phyloP scores from a whole-genome alignment of 2,797 vertebrate genomes.

The Balearica regulorum region DNA sequence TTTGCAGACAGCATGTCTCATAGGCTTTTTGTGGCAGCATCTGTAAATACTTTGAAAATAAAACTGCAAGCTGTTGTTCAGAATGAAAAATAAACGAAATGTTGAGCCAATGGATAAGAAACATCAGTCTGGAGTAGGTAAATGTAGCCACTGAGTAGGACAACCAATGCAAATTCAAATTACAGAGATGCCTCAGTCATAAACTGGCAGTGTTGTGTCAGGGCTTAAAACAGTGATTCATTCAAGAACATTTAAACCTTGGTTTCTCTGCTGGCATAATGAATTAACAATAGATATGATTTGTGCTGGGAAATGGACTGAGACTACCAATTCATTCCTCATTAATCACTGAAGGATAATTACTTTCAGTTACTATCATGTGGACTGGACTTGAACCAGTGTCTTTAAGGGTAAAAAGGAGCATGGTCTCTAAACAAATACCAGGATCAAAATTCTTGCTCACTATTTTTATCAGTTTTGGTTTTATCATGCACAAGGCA shows the following conservation, averaged over 20 bases:
- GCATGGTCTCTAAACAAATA: neutral
- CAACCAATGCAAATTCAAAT: neutral
- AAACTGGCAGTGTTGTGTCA: neutral
- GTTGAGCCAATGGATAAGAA: neutral
- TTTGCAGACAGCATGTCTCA: neutral
- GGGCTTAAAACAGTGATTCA: neutral
- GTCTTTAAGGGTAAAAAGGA: neutral
- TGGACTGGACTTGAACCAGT: neutral
- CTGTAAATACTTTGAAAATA: neutral
- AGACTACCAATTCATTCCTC: neutral
- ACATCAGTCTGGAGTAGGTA: neutral
- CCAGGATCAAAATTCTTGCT: neutral
- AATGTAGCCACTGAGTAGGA: neutral
- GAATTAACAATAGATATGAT: neutral
- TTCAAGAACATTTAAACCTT: neutral
- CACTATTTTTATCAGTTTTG: neutral
- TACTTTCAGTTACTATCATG: neutral
- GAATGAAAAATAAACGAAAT: neutral
- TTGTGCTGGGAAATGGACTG: neutral
- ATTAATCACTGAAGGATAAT: neutral
- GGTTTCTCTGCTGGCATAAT: neutral
- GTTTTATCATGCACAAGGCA: neutral
- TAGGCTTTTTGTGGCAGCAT: neutral
- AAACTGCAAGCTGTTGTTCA: neutral
- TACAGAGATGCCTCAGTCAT: neutral